Base-by-base conservation (phyloP, 2,113 vertebrate genomes). In the Gobius niger region DNA sequence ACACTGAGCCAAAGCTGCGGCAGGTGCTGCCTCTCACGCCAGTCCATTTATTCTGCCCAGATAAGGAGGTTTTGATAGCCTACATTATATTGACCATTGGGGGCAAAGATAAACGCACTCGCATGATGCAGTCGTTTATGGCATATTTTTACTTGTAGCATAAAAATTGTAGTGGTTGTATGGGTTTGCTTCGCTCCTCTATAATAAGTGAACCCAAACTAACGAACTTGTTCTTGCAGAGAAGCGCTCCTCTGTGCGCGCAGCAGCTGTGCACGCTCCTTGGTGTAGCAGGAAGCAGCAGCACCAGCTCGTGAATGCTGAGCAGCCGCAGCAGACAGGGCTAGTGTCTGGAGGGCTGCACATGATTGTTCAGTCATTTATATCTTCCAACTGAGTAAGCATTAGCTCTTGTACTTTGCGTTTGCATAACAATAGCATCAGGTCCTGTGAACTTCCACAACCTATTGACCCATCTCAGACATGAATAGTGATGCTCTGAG, bases 381-480 rank as follows among this genome's bases (percentile, higher is more conserved):
- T 96, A 94, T 96, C 94, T 96, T 96, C 95, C 94, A 95, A 94
- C 92, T 92, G 92, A 94, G 90, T 94, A 92, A 94, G 93, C 94
- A 93, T 93, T 92, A 89, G 91, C 88, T 93, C 88, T 91, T 92
- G 91, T 92, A 92, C 91, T 92, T 88, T 85, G 88, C 82, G 91
- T 98, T 97, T 96, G 94, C 97, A 98, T 98, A 92, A 98, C 95
- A 98, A 98, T 95, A 91, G 94, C 93, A 92, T 85, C 81, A 92
- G 94, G 93, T 93, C 95, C 95, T 94, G 95, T 94, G 96, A 96
- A 95, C 95, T 95, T 93, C 94, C 88, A 88, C 91, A 93, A 96
- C 95, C 95, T 94, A 89, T 94, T 96, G 95, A 98, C 96, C 96
- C 93, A 87, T 89, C 93, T 94, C 85, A 87, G 88, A 92, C 91